Base-by-base conservation (phyloP, 2,113 vertebrate genomes). In the Propithecus coquereli region DNA sequence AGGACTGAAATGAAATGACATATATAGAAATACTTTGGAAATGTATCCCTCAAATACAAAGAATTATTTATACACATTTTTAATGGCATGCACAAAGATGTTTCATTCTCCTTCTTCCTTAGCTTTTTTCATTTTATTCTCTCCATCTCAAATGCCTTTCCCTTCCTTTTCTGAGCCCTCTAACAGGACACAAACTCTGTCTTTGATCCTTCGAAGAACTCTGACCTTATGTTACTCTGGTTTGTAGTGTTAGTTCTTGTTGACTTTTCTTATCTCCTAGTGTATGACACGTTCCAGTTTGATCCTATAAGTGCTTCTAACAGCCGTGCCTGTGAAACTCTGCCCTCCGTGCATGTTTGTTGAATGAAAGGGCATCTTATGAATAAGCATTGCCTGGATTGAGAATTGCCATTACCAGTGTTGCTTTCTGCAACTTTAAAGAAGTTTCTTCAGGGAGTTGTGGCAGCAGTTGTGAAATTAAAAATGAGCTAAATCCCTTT, bases 241-340 rank as follows among this genome's bases (percentile, higher is more conserved):
- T 77, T 91, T 27, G 10, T 83, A 40, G 54, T 54, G 8, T 87
- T 94, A 65, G n/a, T 59, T n/a, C n/a, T 80, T 94, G 61, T 95
- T 90, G 92, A 94, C 65, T 95, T 94, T 91, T 81, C 86, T 88
- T 91, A 82, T 81, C 65, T 96, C n/a, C 34, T 47, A 66, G 65
- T 40, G 8, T 30, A 13, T 85, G 20, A 88, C 71, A 17, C 22
- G 30, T 90, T 87, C 32, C 82, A 86, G 13, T 76, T 86, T 89
- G 74, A 82, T 89, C 87, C 30, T 85, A 6, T 40, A 82, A 65
- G n/a, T 94, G 65, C n/a, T 57, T 68, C 22, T 82, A 61, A 71
- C 0, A 20, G 25, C 81, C 45, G 37, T 66, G 59, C 59, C 63
- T 80, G 23, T 50, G 74, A 79, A 57, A 25, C 45, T 86, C 59